A percentile compares a stretch with the other conserved stretches of the same genome.
phyloP scores from a whole-genome alignment of 2,888 invertebrate species.

The Philonicus albiceps region DNA sequence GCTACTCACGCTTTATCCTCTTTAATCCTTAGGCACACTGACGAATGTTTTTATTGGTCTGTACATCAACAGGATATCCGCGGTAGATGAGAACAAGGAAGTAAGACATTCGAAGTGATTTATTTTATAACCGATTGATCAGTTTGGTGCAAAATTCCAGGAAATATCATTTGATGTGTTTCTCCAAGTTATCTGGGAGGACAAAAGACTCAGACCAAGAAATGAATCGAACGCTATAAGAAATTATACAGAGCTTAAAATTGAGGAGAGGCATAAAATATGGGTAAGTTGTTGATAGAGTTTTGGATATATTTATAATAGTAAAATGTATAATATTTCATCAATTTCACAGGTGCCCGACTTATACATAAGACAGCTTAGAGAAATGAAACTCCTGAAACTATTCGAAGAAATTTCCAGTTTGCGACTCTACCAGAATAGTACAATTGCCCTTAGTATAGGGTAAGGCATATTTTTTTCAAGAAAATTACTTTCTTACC shows the following conservation, averaged over 20 bases:
- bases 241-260: slow-evolving; percentile 53
- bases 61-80: slow-evolving; percentile 70
- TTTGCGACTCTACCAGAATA: slow-evolving; percentile 68
- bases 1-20: neutral
- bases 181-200: slow-evolving; percentile 72
- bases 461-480: slow-evolving; percentile 64
- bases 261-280: slow-evolving; percentile 54
- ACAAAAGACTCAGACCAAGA: slow-evolving; percentile 63
- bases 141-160: slow-evolving; percentile 58
- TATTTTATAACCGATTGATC: slow-evolving; percentile 35
- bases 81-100: slow-evolving; percentile 72
- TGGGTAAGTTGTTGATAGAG: slow-evolving; percentile 50
- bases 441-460: slow-evolving; percentile 72
- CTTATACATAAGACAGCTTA: slow-evolving; percentile 71
- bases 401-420: slow-evolving; percentile 72
- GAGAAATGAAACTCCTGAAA: slow-evolving; percentile 70
- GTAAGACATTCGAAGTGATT: slow-evolving; percentile 58
- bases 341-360: slow-evolving; percentile 66
- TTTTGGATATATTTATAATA: neutral
- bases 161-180: slow-evolving; percentile 73
- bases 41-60: slow-evolving; percentile 70
- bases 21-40: slow-evolving; percentile 42
- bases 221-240: slow-evolving; percentile 46
- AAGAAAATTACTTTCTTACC: neutral
- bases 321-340: neutral